Base-by-base conservation (phyloP, 1,140 invertebrate species). In the Dryas iulia region DNA sequence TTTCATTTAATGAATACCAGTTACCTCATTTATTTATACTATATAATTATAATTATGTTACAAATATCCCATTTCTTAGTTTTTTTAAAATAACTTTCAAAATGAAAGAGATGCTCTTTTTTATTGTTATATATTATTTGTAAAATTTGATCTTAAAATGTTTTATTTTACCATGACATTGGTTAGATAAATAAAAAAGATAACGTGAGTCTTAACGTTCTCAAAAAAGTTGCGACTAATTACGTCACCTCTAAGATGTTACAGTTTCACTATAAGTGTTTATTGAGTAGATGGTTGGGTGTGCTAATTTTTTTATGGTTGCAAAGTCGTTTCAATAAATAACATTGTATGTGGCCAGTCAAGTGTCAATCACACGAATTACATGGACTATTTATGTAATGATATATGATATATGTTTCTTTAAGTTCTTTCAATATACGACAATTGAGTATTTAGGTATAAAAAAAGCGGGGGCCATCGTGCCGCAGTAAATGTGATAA, bases 241-340 rank as follows among this genome's bases (percentile, higher is more conserved):
- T 47, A 47, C 39, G 8, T 47, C 39, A 47, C 39, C 8, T 47
- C 14, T 21, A 8, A 47, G 14, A 47, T 47, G 39, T 47, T 18
- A 47, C 18, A 47, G 39, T 47, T 18, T 59, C 5, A 30, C 6
- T 52, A 60, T 14, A n/a, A 47, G 18, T 39, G 59, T 31, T 63
- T 47, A 61, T 63, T 33, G 14, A 31, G 56, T 59, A n/a, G 59
- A 8, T 59, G 30, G 53, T 35, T 61, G 35, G 26, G 33, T 72
- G 59, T 68, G 65, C 56, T 52, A 67, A 72, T 68, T 72, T 72
- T 31, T 72, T 72, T 64, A 60, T 68, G 59, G 31, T 52, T 63
- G 52, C 33, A n/a, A 59, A 67, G 23, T 30, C 60, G 65, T 23
- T 24, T 62, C 47, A 71, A 66, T 64, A 56, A 59, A 67, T 69